A percentile compares a stretch with the other conserved stretches of the same genome.
These are phyloP conservation scores for Disparrhopalites patrizii DNA, from an alignment of 2,888 invertebrate species.

Conservation along the genomic window DNA sequence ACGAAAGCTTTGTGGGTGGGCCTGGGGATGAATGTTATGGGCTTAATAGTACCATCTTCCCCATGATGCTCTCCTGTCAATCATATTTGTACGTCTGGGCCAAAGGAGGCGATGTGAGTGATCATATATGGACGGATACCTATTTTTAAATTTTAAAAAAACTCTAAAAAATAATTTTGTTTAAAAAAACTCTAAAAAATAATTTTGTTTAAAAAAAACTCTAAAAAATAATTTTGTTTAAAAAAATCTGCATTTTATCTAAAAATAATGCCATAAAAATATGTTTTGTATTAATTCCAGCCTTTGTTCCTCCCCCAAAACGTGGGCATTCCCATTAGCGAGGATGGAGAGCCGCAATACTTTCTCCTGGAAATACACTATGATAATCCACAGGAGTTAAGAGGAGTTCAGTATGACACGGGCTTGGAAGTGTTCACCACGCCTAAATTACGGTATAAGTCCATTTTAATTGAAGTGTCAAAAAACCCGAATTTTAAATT, in stretches of 20 bases:
- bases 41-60: not conserved
- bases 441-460: constrained; percentile 58
- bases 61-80: not conserved
- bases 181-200: not conserved
- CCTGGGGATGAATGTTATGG: not conserved
- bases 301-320: constrained; percentile 71
- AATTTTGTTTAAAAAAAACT: not conserved
- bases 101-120: constrained; percentile 19
- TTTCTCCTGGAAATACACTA: constrained; percentile 90
- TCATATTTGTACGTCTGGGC: constrained; percentile 13
- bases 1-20: not conserved
- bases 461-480: not conserved
- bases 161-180: not conserved
- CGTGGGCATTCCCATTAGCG: constrained; percentile 77
- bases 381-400: constrained; percentile 60
- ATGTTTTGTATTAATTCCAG: constrained; percentile 52
- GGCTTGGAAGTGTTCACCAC: constrained; percentile 77
- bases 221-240: not conserved
- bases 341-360: constrained; percentile 65
- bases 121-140: no score
- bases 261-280: not conserved
- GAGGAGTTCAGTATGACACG: constrained; percentile 58
- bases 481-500: no score
- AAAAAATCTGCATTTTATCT: not conserved
- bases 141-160: not conserved